Percentiles rank a stretch among this genome's conserved stretches.
Conservation (phyloP, 2,888 invertebrate species). For the Empis livida region DNA sequence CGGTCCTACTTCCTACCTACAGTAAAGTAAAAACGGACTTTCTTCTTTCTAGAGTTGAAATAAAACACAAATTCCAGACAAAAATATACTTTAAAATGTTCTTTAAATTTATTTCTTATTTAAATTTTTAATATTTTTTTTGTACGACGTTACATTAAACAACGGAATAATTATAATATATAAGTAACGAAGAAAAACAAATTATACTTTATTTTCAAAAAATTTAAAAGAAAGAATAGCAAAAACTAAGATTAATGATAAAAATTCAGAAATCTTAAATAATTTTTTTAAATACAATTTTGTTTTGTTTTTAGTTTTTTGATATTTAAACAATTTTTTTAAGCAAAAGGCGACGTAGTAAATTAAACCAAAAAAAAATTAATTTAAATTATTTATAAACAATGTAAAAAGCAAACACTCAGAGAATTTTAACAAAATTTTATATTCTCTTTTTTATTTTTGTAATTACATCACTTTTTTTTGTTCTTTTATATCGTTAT, state of each 20-base stretch:
- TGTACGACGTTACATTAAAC: background rate
- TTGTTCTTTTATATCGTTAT: no score
- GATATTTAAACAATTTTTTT: background rate
- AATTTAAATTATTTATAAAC: background rate
- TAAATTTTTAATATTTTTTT: background rate
- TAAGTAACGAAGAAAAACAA: no score
- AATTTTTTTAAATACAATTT: background rate
- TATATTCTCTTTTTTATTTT: background rate
- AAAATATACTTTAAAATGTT: background rate
- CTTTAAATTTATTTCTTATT: background rate
- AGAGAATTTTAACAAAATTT: background rate
- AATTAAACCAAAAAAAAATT: background rate
- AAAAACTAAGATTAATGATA: background rate
- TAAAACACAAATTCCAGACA: no score
- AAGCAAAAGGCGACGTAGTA: no score
- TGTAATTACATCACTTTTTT: background rate
- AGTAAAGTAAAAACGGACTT: no score
- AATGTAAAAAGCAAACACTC: background rate
- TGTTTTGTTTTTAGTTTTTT: background rate
- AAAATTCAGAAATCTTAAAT: constrained; percentile 1
- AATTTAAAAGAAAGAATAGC: no score
- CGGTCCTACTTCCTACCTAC: no score
- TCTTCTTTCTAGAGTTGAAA: no score
- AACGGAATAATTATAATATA: background rate
- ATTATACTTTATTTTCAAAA: no score